These are phyloP conservation scores for Rotaria socialis DNA, from an alignment of 2,888 invertebrate genomes.

Conservation along the genomic window DNA sequence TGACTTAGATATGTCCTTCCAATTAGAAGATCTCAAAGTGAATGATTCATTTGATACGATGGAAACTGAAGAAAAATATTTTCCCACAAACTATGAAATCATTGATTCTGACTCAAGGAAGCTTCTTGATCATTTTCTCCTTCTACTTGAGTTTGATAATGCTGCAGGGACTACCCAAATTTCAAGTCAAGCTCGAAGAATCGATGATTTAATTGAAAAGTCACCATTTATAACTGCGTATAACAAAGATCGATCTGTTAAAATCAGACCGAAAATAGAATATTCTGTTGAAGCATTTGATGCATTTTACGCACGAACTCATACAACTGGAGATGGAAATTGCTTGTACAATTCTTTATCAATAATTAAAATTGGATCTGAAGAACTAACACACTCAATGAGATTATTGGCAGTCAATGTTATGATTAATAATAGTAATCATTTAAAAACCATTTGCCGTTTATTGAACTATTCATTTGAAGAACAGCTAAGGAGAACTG, in stretches of 20 bases:
- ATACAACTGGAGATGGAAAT: background rate
- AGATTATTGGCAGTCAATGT: background rate
- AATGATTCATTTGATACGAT: background rate
- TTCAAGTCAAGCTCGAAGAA: background rate
- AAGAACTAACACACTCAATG: too few species aligned
- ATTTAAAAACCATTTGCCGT: background rate
- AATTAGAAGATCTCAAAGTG: background rate
- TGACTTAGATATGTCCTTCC: background rate
- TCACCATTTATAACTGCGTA: background rate
- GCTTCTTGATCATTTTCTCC: background rate
- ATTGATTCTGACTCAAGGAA: background rate
- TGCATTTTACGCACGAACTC: background rate
- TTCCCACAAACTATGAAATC: slow-evolving; percentile 5
- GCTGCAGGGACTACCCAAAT: background rate
- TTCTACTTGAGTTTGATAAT: background rate
- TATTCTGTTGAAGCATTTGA: slow-evolving; percentile 1
- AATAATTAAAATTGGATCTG: background rate
- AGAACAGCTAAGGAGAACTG: background rate
- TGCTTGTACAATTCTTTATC: background rate
- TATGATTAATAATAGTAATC: background rate
- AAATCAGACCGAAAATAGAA: background rate
- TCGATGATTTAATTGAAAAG: background rate
- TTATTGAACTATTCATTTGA: slow-evolving; percentile 7
- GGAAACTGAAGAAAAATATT: background rate
- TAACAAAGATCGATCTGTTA: background rate